Conservation (phyloP, 2,888 invertebrate species). For the Trachelus tabidus region DNA sequence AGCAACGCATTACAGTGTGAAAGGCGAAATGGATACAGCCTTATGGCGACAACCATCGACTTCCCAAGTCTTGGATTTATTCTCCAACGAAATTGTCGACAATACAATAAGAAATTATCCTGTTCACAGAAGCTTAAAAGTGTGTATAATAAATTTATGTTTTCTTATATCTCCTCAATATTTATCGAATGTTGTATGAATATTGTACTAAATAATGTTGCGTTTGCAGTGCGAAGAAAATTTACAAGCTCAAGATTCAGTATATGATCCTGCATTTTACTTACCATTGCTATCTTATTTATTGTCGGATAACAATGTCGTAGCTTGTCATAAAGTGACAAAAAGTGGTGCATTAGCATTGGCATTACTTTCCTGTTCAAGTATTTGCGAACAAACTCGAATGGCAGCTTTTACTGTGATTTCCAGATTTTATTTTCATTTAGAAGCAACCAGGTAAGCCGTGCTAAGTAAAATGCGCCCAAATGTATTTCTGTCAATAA, state of each 20-base stretch:
- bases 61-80: conserved; percentile 78
- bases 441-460: conserved; percentile 77
- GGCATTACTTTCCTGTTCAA: conserved; percentile 77
- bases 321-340: conserved; percentile 78
- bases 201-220: neutral
- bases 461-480: neutral
- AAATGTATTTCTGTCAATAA: neutral
- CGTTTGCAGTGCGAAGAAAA: conserved; percentile 36
- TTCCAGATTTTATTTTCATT: conserved; percentile 78
- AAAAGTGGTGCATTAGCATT: conserved; percentile 79
- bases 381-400: conserved; percentile 75
- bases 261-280: conserved; percentile 87
- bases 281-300: conserved; percentile 81
- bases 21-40: conserved; percentile 70
- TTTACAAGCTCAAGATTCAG: conserved; percentile 54
- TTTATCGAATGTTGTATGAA: neutral
- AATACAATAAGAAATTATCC: conserved; percentile 80
- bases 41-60: conserved; percentile 79
- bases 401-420: conserved; percentile 81
- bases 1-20: conserved; percentile 79
- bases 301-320: conserved; percentile 79
- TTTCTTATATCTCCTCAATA: neutral
- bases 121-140: conserved; percentile 71
- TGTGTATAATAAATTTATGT: conserved; percentile 25
- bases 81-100: conserved; percentile 74